Percentiles rank a stretch among this genome's conserved stretches.
Conservation (phyloP, 2,113 vertebrate genomes). For the Morone saxatilis region DNA sequence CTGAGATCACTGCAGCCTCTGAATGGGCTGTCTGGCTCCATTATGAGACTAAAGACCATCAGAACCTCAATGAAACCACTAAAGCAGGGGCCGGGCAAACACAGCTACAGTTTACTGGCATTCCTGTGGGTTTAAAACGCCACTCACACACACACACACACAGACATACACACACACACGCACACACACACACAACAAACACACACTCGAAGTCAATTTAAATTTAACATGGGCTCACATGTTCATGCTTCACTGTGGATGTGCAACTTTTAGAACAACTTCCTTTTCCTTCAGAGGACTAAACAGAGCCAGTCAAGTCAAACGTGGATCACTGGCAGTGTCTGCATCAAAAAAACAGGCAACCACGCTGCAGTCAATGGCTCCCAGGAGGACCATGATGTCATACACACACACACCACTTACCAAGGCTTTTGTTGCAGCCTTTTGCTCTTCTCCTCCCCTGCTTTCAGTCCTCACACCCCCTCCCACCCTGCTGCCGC, state of each 20-base stretch:
- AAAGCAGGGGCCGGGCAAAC: slow-evolving; percentile 21
- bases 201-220: slow-evolving; percentile 32
- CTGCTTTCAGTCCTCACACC: slow-evolving; percentile 47
- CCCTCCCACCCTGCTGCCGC: slow-evolving; percentile 52
- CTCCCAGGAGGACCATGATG: slow-evolving; percentile 44
- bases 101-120: slow-evolving; percentile 50
- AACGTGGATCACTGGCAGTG: not conserved
- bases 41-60: slow-evolving; percentile 36
- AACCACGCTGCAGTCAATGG: slow-evolving; percentile 28
- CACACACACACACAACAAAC: no score
- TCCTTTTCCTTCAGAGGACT: not conserved
- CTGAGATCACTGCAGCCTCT: slow-evolving; percentile 44
- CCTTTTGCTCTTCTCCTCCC: slow-evolving; percentile 54
- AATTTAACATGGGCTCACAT: slow-evolving; percentile 4
- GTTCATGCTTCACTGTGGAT: not conserved
- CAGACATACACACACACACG: no score
- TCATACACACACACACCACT: slow-evolving; percentile 44
- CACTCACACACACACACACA: not conserved
- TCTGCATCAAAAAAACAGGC: not conserved
- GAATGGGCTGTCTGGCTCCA: slow-evolving; percentile 36
- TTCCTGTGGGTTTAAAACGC: slow-evolving; percentile 52
- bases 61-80: slow-evolving; percentile 39
- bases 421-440: slow-evolving; percentile 59
- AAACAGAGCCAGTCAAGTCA: not conserved
- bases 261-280: not conserved